phyloP scores from a whole-genome alignment of 2,797 vertebrate genomes.

The Danio choprae region DNA sequence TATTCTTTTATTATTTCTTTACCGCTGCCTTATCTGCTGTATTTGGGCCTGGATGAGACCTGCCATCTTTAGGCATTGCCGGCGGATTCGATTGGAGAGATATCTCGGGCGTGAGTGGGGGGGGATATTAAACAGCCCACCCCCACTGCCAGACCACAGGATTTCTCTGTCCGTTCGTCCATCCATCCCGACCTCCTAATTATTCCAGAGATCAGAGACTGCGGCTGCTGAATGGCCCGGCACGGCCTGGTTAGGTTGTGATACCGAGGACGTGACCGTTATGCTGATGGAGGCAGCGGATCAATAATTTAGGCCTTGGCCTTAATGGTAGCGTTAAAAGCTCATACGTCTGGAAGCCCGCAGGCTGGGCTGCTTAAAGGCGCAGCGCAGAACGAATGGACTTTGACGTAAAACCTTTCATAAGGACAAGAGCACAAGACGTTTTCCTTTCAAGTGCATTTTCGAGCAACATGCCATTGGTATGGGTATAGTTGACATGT shows the following conservation, averaged over 20 bases:
- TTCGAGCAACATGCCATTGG: slow-evolving; percentile 2
- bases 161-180: slow-evolving; percentile 51
- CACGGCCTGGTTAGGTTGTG: slow-evolving; percentile 90
- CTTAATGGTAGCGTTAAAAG: slow-evolving; percentile 96
- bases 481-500: neutral
- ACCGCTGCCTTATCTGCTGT: slow-evolving; percentile 78
- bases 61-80: slow-evolving; percentile 83
- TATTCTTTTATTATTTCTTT: slow-evolving; percentile 79
- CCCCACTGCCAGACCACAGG: slow-evolving; percentile 44
- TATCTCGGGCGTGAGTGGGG: slow-evolving; percentile 76
- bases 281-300: slow-evolving; percentile 95
- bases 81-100: slow-evolving; percentile 84
- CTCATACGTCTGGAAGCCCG: slow-evolving; percentile 89
- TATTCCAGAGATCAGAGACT: slow-evolving; percentile 79
- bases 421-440: slow-evolving; percentile 7
- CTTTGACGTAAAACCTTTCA: slow-evolving; percentile 28
- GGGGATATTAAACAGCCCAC: slow-evolving; percentile 44
- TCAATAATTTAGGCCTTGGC: slow-evolving; percentile 99
- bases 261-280: slow-evolving; percentile 95
- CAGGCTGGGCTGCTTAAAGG: slow-evolving; percentile 76
- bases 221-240: slow-evolving; percentile 71
- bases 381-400: slow-evolving; percentile 46
- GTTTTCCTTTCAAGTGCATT: slow-evolving; percentile 12
- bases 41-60: slow-evolving; percentile 87
- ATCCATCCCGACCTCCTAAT: slow-evolving; percentile 80